Evolutionary conservation across 2,888 invertebrate species (phyloP).

Genomic region (Acanthoscelides obtectus): DNA sequence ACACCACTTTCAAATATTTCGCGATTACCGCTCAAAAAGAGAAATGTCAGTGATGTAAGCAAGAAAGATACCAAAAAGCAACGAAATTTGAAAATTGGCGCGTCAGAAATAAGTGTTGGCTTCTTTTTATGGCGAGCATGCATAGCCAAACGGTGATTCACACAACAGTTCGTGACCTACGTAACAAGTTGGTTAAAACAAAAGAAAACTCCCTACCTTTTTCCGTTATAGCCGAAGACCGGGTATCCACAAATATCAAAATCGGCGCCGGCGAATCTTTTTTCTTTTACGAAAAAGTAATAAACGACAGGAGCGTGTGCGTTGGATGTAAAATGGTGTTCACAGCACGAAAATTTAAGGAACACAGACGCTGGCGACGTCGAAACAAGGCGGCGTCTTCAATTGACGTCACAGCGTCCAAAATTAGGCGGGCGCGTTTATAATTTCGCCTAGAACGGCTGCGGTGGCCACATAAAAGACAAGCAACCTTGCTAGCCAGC

Average conservation of each 20-base stretch:
- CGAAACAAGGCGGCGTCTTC: conserved; percentile 20
- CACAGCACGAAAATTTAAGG: conserved; percentile 32
- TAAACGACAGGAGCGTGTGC: conserved; percentile 12
- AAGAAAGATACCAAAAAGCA: no score
- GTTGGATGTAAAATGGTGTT: conserved; percentile 25
- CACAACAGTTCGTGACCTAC: no score
- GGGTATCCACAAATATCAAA: background rate
- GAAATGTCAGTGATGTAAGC: no score
- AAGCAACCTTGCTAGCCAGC: conserved; percentile 25
- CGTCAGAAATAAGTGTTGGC: no score
- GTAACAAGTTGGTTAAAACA: conserved; percentile 4
- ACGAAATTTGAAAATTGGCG: no score
- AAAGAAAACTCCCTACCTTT: conserved; percentile 6
- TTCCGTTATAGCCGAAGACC: background rate
- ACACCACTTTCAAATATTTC: no score
- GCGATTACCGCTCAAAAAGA: no score
- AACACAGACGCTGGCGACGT: conserved; percentile 26
- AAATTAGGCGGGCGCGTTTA: conserved; percentile 34
- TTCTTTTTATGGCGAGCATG: no score
- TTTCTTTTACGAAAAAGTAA: conserved; percentile 2
- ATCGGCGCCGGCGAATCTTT: background rate
- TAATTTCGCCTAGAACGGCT: conserved; percentile 11
- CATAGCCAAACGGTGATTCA: no score
- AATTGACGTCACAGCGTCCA: conserved; percentile 39
- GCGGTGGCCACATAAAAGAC: conserved; percentile 4